Percentiles rank a stretch among this genome's conserved stretches.
phyloP scores from a whole-genome alignment of 64 coral and sea anemone species.

The Acropora yongei region DNA sequence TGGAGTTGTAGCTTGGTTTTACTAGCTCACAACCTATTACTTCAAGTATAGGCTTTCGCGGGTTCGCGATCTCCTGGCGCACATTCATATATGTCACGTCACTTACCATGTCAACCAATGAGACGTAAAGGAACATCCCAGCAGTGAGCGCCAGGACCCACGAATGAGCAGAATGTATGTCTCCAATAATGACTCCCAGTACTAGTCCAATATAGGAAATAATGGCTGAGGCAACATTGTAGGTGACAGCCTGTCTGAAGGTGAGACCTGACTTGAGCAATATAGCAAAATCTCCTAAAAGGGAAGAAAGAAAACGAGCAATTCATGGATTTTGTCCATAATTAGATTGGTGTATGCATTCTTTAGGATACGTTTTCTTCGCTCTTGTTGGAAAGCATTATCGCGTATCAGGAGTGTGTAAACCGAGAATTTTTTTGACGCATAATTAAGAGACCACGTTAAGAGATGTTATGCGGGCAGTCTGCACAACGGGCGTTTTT shows the following conservation, averaged over 20 bases:
- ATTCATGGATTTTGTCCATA: background rate
- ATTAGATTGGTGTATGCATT: too few relatives aligned
- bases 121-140: slow-evolving; percentile 97
- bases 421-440: too few relatives aligned
- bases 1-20: too few relatives aligned
- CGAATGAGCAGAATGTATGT: slow-evolving; percentile 82
- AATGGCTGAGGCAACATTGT: slow-evolving; percentile 90
- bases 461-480: too few relatives aligned
- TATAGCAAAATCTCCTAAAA: slow-evolving; percentile 96
- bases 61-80: too few relatives aligned
- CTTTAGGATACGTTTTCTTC: too few relatives aligned
- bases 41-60: too few relatives aligned
- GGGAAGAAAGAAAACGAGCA: background rate
- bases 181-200: slow-evolving; percentile 88
- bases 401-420: too few relatives aligned
- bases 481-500: too few relatives aligned
- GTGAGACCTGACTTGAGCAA: slow-evolving; percentile 94
- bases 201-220: slow-evolving; percentile 89
- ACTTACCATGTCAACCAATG: slow-evolving; percentile 95
- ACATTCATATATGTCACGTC: background rate
- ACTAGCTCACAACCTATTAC: too few relatives aligned
- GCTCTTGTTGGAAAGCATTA: too few relatives aligned
- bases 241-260: slow-evolving; percentile 89
- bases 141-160: slow-evolving; percentile 95
- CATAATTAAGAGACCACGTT: too few relatives aligned